Base-by-base conservation (phyloP, 2,888 invertebrate species). In the Parapristionchus giblindavisi region DNA sequence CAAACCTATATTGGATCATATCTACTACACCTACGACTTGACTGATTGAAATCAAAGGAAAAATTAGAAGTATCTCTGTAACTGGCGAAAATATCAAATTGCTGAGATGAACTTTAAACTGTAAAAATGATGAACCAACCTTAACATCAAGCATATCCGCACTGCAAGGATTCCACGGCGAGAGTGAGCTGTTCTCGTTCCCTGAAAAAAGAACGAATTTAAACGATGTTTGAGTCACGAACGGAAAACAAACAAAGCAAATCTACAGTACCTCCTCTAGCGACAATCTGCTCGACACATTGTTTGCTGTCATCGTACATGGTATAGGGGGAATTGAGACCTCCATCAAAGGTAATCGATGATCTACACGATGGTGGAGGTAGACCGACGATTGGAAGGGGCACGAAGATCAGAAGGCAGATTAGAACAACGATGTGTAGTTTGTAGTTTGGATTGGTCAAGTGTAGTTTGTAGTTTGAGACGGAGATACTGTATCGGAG, bases 81-180 rank as follows among this genome's bases (percentile, higher is more conserved):
- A 24, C 56, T 8, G 6, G 8, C 56, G 24, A 8, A 24, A n/a
- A n/a, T n/a, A n/a, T n/a, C n/a, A n/a, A n/a, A n/a, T n/a, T n/a
- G n/a, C n/a, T n/a, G n/a, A n/a, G n/a, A n/a, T n/a, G n/a, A n/a
- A n/a, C n/a, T n/a, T n/a, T n/a, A n/a, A n/a, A n/a, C n/a, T n/a
- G n/a, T n/a, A n/a, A n/a, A n/a, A n/a, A n/a, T n/a, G n/a, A 54
- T n/a, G 11, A 14, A 5, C 32, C 5, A 11, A 71, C 70, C 70
- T 56, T 38, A 21, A 71, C 34, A 56, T 54, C 56, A 24, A 71
- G 36, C 21, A 32, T 40, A 38, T 36, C 70, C 29, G 70, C 70
- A 3, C 43, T 54, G 70, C 70, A 71, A 14, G 70, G 70, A 56
- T 71, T 71, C 70, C 70, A 71, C 40, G 70, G 70, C 27, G 38